Base-by-base conservation (phyloP, 2,888 invertebrate genomes). In the Agriopis leucophaearia region DNA sequence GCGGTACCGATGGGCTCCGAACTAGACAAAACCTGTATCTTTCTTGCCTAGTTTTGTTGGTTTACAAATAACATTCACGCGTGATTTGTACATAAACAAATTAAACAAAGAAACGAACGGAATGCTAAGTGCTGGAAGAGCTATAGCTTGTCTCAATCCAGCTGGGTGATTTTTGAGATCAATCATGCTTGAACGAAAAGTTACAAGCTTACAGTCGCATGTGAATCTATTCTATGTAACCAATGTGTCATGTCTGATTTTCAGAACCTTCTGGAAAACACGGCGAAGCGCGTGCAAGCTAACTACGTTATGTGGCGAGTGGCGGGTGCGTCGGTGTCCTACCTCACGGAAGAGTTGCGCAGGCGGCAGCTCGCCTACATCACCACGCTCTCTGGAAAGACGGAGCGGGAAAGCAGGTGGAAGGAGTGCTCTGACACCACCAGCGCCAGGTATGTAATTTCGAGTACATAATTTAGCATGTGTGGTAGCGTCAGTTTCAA, bases 281-380 rank as follows among this genome's bases (percentile, higher is more conserved):
- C 95, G 0, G 95, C 95, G 0, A 95, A 95, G 74, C 92, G 94
- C 13, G 92, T 92, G 7, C 94, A 94, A 76, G 98, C 98, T 4
- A 99, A 99, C 92, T 99, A 99, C 84, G 96, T 98, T 77, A 96
- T 98, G 96, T 99, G 99, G 98, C 95, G 98, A 61, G 97, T 97
- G 0, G 97, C 97, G 0, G 96, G 96, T 0, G 96, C 97, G 6
- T 96, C 97, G 0, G 95, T 97, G 9, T 96, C 96, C 4, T 98
- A 97, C 86, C 91, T 99, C 71, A 96, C 96, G 0, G 97, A 98
- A 60, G 95, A 95, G 64, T 94, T 97, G 67, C 95, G 98, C 6
- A 96, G 96, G 61, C 94, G 97, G 0, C 97, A 98, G 83, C 91
- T 98, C 59, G 95, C 96, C 45, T 98, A 97, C 88, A 96, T 96